These are phyloP conservation scores for Gastrophryne carolinensis DNA, from an alignment of 2,797 vertebrate species.

Conservation along the genomic window DNA sequence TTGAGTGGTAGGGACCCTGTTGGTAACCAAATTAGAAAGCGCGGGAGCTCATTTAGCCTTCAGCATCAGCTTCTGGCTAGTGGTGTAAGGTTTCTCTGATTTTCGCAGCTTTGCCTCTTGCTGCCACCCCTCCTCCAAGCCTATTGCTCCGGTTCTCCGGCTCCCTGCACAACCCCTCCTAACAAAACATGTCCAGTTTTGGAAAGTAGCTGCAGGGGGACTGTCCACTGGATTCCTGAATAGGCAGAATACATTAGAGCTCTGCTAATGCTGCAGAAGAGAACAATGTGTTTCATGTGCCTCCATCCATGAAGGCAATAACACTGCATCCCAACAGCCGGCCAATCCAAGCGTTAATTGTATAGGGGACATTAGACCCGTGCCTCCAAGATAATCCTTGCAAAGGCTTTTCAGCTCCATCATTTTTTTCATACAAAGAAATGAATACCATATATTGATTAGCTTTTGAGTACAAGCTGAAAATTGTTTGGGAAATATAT, in stretches of 20 bases:
- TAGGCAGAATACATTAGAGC: constrained; percentile 48
- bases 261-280: constrained; percentile 23
- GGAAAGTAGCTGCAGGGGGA: constrained; percentile 51
- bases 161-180: constrained; percentile 39
- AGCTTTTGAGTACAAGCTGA: too few species aligned
- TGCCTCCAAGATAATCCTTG: background rate
- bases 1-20: constrained; percentile 38
- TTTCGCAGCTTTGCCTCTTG: constrained; percentile 34
- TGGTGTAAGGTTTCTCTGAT: constrained; percentile 46
- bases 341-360: background rate
- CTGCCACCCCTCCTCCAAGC: constrained; percentile 40
- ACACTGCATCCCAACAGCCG: background rate
- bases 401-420: too few species aligned
- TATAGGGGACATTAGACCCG: background rate
- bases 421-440: too few species aligned
- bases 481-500: too few species aligned
- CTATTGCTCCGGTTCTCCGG: constrained; percentile 32
- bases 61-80: constrained; percentile 39
- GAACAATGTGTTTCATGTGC: constrained; percentile 24
- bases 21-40: constrained; percentile 46
- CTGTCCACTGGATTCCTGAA: constrained; percentile 43
- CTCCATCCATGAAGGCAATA: constrained; percentile 42
- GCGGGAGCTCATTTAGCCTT: constrained; percentile 39
- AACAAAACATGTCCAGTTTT: constrained; percentile 52
- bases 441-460: too few species aligned